Evolutionary conservation across 53 echinoderm and acorn worm genomes (phyloP).

Genomic region (Apostichopus leukothele): DNA sequence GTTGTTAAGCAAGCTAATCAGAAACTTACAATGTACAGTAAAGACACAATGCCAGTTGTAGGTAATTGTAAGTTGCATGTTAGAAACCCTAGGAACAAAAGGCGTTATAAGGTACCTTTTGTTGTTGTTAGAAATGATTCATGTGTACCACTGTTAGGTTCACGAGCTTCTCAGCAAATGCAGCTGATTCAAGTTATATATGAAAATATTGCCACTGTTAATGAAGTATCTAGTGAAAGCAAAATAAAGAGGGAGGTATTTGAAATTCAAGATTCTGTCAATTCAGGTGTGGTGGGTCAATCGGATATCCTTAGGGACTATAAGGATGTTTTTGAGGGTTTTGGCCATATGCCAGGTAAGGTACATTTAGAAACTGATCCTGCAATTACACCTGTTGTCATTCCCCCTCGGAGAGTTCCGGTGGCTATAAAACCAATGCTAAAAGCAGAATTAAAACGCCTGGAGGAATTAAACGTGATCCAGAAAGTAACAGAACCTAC

Average conservation of each 20-base stretch:
- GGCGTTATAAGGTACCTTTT: background rate
- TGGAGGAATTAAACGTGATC: slow-evolving; percentile 50
- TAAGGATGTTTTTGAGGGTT: no score
- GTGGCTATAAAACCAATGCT: slow-evolving; percentile 53
- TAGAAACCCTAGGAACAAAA: slow-evolving; percentile 47
- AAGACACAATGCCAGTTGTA: background rate
- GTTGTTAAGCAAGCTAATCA: slow-evolving; percentile 19
- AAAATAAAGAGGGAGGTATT: no score
- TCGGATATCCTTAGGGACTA: no score
- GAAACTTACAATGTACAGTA: slow-evolving; percentile 13
- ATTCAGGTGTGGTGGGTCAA: no score
- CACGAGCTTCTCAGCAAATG: slow-evolving; percentile 39
- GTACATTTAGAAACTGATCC: slow-evolving; percentile 51
- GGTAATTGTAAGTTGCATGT: slow-evolving; percentile 41
- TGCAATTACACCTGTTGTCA: slow-evolving; percentile 44
- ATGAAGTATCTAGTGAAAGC: no score
- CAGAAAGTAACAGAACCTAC: slow-evolving; percentile 58
- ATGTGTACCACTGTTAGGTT: background rate
- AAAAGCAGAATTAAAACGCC: slow-evolving; percentile 53
- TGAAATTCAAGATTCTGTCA: no score
- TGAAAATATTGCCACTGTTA: no score
- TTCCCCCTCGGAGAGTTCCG: slow-evolving; percentile 52
- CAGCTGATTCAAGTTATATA: no score
- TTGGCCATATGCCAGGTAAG: no score
- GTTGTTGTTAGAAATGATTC: background rate